Percentiles rank a stretch among this genome's conserved stretches.
Evolutionary conservation across 2,113 vertebrate species (phyloP).

Genomic region (Hemiscyllium ocellatum): DNA sequence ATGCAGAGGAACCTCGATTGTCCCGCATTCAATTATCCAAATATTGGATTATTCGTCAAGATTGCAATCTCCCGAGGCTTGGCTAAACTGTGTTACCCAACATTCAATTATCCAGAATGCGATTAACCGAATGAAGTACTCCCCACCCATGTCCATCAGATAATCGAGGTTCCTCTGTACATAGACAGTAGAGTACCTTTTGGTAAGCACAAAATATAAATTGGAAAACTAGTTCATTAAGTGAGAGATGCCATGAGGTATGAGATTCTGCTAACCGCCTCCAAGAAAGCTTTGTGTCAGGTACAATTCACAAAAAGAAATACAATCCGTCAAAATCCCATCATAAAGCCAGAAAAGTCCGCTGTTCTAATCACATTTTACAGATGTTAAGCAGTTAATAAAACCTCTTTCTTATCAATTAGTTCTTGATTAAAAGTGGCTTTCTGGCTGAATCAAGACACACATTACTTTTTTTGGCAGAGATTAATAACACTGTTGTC

Average conservation of each 20-base stretch:
- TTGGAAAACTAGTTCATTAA: neutral
- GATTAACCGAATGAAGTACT: too few relatives aligned
- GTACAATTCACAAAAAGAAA: neutral
- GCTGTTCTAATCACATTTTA: neutral
- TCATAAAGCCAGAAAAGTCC: neutral
- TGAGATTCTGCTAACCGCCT: neutral
- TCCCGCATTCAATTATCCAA: too few relatives aligned
- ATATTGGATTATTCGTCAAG: too few relatives aligned
- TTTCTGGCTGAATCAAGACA: neutral
- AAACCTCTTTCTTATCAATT: conserved; percentile 12
- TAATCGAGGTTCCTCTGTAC: too few relatives aligned
- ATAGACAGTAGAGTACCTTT: too few relatives aligned
- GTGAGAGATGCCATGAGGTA: neutral
- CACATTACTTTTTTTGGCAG: conserved; percentile 9
- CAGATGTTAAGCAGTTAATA: neutral
- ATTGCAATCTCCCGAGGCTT: too few relatives aligned
- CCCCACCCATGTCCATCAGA: too few relatives aligned
- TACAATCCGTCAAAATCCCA: neutral
- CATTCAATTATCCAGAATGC: too few relatives aligned
- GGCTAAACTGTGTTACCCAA: too few relatives aligned
- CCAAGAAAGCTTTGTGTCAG: neutral
- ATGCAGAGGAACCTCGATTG: too few relatives aligned
- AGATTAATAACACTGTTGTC: conserved; percentile 23
- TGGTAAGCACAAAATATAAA: neutral
- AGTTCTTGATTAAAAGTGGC: neutral